Conservation (phyloP, 2,888 invertebrate genomes). For the Megalurothrips usitatus region DNA sequence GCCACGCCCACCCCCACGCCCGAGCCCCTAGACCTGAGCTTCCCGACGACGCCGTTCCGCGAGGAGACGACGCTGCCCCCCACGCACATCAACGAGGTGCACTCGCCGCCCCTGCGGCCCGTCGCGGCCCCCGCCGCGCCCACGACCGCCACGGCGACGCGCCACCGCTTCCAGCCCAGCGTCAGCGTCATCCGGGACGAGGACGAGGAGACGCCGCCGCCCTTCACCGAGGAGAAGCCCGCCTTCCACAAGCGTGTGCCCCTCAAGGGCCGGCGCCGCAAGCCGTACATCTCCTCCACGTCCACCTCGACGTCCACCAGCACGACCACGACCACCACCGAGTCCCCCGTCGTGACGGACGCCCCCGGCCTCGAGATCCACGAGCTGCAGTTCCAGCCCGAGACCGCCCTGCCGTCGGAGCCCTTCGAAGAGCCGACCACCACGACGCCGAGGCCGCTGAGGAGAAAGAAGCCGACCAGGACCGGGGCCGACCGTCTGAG, state of each 20-base stretch:
- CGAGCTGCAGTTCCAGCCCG: conserved; percentile 18
- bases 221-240: conserved; percentile 16
- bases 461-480: not conserved
- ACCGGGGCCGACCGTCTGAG: not conserved
- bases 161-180: conserved; percentile 21
- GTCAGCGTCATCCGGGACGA: conserved; percentile 9
- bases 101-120: conserved; percentile 29
- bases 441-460: conserved; percentile 26
- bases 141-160: not conserved
- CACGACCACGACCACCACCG: conserved; percentile 26
- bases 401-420: not conserved
- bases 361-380: conserved; percentile 11
- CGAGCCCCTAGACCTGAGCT: conserved; percentile 26
- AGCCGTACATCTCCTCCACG: not conserved
- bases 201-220: conserved; percentile 8
- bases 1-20: conserved; percentile 27
- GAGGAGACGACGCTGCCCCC: conserved; percentile 34
- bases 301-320: not conserved
- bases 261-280: conserved; percentile 7
- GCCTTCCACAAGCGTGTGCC: conserved; percentile 10
- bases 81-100: not conserved
- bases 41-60: conserved; percentile 30
- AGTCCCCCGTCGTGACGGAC: not conserved
- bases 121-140: too few species aligned
- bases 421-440: conserved; percentile 15